Percentiles rank a stretch among this genome's conserved stretches.
Conservation (phyloP, 2,797 vertebrate species). For the Dermochelys coriacea region DNA sequence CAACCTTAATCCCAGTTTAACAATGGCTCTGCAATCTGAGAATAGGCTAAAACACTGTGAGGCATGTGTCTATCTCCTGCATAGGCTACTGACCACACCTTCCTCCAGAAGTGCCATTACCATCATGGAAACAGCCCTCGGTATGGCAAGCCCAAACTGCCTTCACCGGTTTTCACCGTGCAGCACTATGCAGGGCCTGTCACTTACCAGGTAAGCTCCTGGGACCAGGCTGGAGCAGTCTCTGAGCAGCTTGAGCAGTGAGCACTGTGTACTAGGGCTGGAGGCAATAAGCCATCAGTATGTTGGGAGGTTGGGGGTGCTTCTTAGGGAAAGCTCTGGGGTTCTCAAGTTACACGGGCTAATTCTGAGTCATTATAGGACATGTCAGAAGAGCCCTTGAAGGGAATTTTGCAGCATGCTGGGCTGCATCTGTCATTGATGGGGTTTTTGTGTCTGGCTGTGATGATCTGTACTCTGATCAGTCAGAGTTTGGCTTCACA, state of each 20-base stretch:
- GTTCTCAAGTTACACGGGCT: neutral
- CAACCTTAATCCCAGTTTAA: neutral
- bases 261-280: neutral
- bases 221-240: neutral
- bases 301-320: neutral
- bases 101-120: conserved; percentile 97
- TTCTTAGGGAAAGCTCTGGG: neutral
- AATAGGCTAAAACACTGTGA: neutral
- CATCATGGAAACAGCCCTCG: conserved; percentile 87
- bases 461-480: neutral
- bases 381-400: neutral
- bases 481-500: conserved; percentile 65
- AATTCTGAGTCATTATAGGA: neutral
- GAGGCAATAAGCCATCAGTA: neutral
- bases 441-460: neutral
- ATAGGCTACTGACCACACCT: conserved; percentile 95
- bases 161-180: conserved; percentile 91
- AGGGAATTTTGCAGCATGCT: neutral
- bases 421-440: neutral
- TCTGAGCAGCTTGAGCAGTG: neutral
- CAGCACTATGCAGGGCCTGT: conserved; percentile 91
- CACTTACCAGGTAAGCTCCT: conserved; percentile 89
- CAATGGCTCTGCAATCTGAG: neutral
- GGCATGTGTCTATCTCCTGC: neutral
- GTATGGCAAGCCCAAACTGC: conserved; percentile 92